Base-by-base conservation (phyloP, 2,888 invertebrate species). In the Napeogenes inachia region DNA sequence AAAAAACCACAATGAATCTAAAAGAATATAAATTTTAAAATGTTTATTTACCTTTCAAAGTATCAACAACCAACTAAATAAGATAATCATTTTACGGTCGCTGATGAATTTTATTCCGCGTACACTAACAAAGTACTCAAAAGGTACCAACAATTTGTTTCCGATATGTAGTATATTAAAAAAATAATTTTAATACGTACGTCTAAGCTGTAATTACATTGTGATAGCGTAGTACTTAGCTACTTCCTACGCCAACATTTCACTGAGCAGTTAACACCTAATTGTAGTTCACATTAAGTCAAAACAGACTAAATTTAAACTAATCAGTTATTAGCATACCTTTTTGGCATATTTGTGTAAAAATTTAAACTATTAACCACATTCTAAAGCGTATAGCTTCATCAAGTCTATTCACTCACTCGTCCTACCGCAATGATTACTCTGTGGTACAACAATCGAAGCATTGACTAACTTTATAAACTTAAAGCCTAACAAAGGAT, bases 321-420 rank as follows among this genome's bases (percentile, higher is more conserved):
- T 59, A 66, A 61, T 59, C 55, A 59, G 54, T 63, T 46, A 60
- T 60, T 55, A 61, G 56, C 64, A 56, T 62, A 64, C 62, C 60
- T 64, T 62, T 64, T 66, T 66, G 66, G 66, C 64, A 64, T 66
- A 47, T 62, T 60, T 60, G 53, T 59, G 56, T 59, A 58, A 64
- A 57, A 56, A 58, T 54, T 58, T 54, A 62, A 38, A 54, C 60
- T 64, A 64, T 50, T 46, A 62, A 62, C 54, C 56, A 57, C 50
- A 63, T 60, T 56, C 57, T 30, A 64, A 61, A 66, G 61, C 61
- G n/a, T 54, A 46, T 56, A 57, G 55, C 60, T 61, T 57, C 61
- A 38, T 54, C 13, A 56, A 57, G 55, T 58, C 42, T 33, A 21
- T 21, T 54, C 45, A 54, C 32, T 45, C 32, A 54, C 58, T 50